A percentile compares a stretch with the other conserved stretches of the same genome.
Conservation (phyloP, 2,888 invertebrate genomes). For the Scaptomyza reducta region DNA sequence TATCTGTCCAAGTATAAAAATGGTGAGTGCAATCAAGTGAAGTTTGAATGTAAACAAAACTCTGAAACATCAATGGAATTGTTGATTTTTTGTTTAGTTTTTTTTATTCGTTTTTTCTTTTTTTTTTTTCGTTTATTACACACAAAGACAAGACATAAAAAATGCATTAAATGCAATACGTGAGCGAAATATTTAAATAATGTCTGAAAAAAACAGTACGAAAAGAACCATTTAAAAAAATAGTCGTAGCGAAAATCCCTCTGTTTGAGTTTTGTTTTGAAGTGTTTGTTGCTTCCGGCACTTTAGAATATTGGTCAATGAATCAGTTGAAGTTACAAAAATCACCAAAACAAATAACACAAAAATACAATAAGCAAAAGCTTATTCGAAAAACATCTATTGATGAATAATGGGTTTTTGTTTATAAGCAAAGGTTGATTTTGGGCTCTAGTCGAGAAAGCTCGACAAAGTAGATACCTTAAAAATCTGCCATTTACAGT, state of each 20-base stretch:
- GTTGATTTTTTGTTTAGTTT: conserved; percentile 10
- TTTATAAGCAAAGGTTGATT: background rate
- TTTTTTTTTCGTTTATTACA: conserved; percentile 23
- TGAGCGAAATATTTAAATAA: conserved; percentile 53
- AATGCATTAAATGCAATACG: conserved; percentile 56
- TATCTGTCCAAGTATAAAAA: conserved; percentile 28
- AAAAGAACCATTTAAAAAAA: conserved; percentile 10
- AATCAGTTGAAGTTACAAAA: conserved; percentile 22
- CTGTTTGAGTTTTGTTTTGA: conserved; percentile 40
- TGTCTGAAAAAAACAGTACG: conserved; percentile 15
- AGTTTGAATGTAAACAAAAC: conserved; percentile 37
- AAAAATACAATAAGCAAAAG: background rate
- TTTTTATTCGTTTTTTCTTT: conserved; percentile 2
- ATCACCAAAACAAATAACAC: background rate
- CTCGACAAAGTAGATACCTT: background rate
- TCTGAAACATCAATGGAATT: conserved; percentile 21
- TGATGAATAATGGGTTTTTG: background rate
- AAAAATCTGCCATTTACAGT: too few species aligned
- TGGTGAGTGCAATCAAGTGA: conserved; percentile 56
- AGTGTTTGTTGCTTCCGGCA: conserved; percentile 55
- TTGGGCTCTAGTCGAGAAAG: background rate
- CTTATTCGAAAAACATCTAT: background rate
- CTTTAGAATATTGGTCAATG: conserved; percentile 27
- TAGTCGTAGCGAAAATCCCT: conserved; percentile 40
- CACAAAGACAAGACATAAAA: conserved; percentile 53